Conservation (phyloP, 2,113 vertebrate species). For the Tenebrosternarchus preto region DNA sequence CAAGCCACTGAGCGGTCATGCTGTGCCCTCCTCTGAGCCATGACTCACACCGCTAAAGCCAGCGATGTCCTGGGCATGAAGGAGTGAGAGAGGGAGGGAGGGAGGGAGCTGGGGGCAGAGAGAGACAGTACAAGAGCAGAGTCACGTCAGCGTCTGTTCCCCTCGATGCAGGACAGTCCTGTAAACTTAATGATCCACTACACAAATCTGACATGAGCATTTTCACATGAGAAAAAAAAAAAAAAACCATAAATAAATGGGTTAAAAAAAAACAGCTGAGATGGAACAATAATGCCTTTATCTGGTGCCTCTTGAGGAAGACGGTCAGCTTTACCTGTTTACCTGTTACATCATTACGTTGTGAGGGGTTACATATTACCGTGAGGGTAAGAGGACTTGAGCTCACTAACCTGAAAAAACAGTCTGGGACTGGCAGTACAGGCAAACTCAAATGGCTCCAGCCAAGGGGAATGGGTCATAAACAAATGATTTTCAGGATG, state of each 20-base stretch:
- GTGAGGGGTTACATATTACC: conserved; percentile 54
- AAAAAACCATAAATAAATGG: conserved; percentile 59
- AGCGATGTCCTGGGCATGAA: conserved; percentile 32
- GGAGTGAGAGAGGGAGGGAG: conserved; percentile 2
- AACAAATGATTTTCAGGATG: conserved; percentile 1
- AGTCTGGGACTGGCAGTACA: conserved; percentile 7
- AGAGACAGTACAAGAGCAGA: not conserved
- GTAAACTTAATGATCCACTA: conserved; percentile 36
- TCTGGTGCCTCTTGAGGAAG: conserved; percentile 55
- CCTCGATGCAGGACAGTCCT: conserved; percentile 22
- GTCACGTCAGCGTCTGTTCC: conserved; percentile 19
- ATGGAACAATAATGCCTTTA: conserved; percentile 71
- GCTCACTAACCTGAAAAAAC: conserved; percentile 42
- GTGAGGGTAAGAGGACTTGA: conserved; percentile 2
- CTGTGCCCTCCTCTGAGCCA: conserved; percentile 32
- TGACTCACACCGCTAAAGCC: conserved; percentile 44
- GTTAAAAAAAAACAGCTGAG: conserved; percentile 61
- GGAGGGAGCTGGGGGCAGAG: conserved; percentile 29
- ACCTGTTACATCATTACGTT: too few species aligned
- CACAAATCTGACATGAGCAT: conserved; percentile 53
- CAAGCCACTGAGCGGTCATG: conserved; percentile 49
- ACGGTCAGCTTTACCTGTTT: conserved; percentile 67
- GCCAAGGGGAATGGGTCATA: conserved; percentile 12
- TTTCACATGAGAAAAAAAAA: conserved; percentile 34
- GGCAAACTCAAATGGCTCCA: not conserved